phyloP scores from a whole-genome alignment of 2,888 invertebrate genomes.

The Acrobasis suavella region DNA sequence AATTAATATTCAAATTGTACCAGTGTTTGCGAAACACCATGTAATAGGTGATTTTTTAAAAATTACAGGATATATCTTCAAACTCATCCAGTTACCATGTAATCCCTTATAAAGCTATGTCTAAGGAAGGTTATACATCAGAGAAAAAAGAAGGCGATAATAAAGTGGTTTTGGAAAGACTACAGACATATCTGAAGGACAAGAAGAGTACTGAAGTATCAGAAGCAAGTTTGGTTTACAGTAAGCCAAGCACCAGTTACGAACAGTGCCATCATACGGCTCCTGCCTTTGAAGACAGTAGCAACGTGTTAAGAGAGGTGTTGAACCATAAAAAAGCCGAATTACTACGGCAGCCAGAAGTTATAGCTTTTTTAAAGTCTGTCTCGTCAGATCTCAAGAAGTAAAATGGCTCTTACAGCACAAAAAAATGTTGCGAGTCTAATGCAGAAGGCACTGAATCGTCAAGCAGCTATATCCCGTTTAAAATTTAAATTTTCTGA shows the following conservation, averaged over 20 bases:
- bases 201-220: conserved; percentile 63
- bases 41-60: neutral
- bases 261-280: conserved; percentile 52
- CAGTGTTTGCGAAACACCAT: neutral
- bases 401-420: conserved; percentile 67
- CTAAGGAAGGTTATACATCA: conserved; percentile 77
- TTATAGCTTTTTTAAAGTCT: conserved; percentile 67
- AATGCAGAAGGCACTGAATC: conserved; percentile 70
- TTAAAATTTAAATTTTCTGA: conserved; percentile 68
- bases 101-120: conserved; percentile 57
- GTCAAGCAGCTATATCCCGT: conserved; percentile 63
- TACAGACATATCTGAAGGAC: conserved; percentile 76
- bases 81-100: conserved; percentile 38
- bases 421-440: conserved; percentile 69
- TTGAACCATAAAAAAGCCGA: conserved; percentile 75
- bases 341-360: conserved; percentile 72
- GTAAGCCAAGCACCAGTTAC: conserved; percentile 69
- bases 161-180: conserved; percentile 75
- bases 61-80: neutral
- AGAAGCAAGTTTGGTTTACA: conserved; percentile 56
- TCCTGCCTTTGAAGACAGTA: conserved; percentile 60
- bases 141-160: conserved; percentile 77
- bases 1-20: neutral
- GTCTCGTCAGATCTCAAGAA: conserved; percentile 70
- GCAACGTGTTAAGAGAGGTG: conserved; percentile 70